Conservation (phyloP, 2,797 vertebrate genomes). For the Rhodeus uyekii region DNA sequence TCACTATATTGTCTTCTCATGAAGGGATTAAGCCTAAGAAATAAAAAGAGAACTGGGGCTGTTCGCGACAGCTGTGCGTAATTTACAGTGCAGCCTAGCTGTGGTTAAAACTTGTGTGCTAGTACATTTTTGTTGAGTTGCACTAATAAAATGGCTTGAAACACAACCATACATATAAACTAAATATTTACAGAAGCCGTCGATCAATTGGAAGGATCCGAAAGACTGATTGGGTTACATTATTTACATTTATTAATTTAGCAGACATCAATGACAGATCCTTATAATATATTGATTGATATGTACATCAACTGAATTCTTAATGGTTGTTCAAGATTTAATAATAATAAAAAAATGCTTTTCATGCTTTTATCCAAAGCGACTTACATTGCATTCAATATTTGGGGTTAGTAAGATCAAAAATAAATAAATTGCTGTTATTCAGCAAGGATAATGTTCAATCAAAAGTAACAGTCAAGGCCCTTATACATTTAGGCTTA, state of each 20-base stretch:
- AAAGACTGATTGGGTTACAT: not conserved
- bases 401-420: not conserved
- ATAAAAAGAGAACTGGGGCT: not conserved
- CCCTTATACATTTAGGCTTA: no score
- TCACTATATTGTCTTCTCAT: constrained; percentile 5
- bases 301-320: not conserved
- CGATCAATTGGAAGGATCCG: not conserved
- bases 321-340: no score
- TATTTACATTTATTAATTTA: no score
- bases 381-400: no score
- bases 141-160: not conserved
- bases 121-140: not conserved
- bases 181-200: not conserved
- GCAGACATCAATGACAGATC: no score
- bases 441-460: not conserved
- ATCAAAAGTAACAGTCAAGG: not conserved
- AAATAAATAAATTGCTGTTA: no score
- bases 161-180: not conserved
- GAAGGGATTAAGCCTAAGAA: constrained; percentile 13
- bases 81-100: not conserved
- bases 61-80: not conserved
- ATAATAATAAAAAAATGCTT: no score
- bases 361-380: no score
- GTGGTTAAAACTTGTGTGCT: not conserved
- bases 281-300: not conserved